Evolutionary conservation across 2,888 invertebrate species (phyloP), one percentile per base, ranked within the genome.

Genomic region (Spisula subtruncata): DNA sequence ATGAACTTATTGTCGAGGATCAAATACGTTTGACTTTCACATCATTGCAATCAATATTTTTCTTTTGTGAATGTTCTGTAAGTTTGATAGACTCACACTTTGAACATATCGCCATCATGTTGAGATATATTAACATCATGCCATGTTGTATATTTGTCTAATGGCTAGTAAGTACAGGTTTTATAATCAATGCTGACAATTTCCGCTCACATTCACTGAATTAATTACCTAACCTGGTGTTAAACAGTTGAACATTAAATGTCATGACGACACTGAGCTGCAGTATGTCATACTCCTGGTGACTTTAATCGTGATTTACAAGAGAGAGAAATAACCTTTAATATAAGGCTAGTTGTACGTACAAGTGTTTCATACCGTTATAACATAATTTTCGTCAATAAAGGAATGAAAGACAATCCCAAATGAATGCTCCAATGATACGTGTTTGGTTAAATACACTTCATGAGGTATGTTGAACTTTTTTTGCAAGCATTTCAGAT

Each of bases 1-100:
- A 87, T 87, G 75, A 87, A 83, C 35, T 75, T 87, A 71, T 41
- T 56, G 87, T 71, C 83, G n/a, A 51, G 75, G 87, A 25, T 56
- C 75, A 87, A 83, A 79, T 41, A 29, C 48, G 0, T 16, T 32
- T 2, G 35, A 25, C 32, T 35, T 32, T 16, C 35, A 35, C 1
- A 1, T 32, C 32, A 75, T 75, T 75, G 16, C 10, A 75, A 75
- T 75, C 75, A 35, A 32, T 75, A 75, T 1, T 18, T 14, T 16
- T 16, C 35, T 75, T 32, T 75, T 32, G 25, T n/a, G 12, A 66
- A n/a, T n/a, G n/a, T n/a, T 66, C n/a, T 25, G 25, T 66, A 4
- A 12, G 25, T 66, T 25, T 25, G 25, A 66, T 66, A 10, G n/a
- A 66, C 60, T 66, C 60, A 66, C 5, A 25, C 60, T 66, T 66